Evolutionary conservation across 2,888 invertebrate genomes (phyloP), one percentile per base, ranked within the genome.

Genomic region (Ornithoptera priamus): DNA sequence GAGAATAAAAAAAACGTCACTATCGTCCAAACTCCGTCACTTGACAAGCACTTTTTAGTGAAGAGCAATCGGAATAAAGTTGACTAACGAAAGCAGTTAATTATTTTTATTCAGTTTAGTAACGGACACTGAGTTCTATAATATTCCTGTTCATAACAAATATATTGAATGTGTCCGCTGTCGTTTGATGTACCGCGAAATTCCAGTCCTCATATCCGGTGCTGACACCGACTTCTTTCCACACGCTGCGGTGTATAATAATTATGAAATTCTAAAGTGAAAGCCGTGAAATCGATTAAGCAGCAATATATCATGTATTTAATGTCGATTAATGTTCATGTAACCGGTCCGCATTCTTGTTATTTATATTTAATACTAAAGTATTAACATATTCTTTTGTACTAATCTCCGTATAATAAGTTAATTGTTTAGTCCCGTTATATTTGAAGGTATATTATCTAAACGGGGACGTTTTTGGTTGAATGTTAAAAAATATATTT

Each of bases 101-200:
- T 22, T 30, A 4, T 3, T 30, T 30, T 30, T 30, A 30, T 30
- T 30, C 5, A 30, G 30, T 30, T 4, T 30, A 30, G 30, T 30
- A 30, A 5, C 30, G 50, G 18, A 17, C 7, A 50, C 18, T 50
- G 18, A 50, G 50, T 6, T 50, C 50, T 18, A 18, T 50, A 18
- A 50, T 50, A 50, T 50, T 12, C 18, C 18, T 50, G 50, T 17
- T 12, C 18, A 7, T 6, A 42, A 20, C 50, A 58, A 63, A 69
- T 56, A 69, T 61, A 60, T 42, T 61, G 53, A 57, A 53, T 46
- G 66, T 56, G 20, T 30, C 30, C 64, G n/a, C 17, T n/a, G 46
- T 42, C 30, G n/a, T n/a, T 12, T 39, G 36, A 64, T 53, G 50
- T 64, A 46, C 64, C 53, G 20, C 30, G 63, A 53, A 50, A 17